Conservation (phyloP, 2,888 invertebrate species). For the Cryptosula pallasiana region DNA sequence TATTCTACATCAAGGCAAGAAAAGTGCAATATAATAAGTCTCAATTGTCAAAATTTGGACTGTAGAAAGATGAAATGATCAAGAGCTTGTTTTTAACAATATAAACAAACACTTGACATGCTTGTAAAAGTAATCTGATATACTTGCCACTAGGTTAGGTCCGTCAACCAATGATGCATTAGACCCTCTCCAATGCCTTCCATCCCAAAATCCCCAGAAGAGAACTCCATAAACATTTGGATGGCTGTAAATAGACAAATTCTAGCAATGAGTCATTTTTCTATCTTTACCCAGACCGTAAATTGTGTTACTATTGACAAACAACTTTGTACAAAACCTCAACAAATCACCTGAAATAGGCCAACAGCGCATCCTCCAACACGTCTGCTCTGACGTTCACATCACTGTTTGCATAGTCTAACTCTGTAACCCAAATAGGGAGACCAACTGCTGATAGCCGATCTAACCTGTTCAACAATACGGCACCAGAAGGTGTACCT, state of each 20-base stretch:
- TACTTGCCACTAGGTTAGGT: conserved; percentile 28
- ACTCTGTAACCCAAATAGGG: conserved; percentile 28
- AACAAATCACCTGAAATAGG: background rate
- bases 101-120: too few species aligned
- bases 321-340: too few species aligned
- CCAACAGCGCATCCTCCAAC: conserved; percentile 22
- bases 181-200: background rate
- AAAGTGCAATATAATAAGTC: too few species aligned
- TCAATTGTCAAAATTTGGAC: too few species aligned
- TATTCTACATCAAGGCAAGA: too few species aligned
- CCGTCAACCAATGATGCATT: conserved; percentile 31
- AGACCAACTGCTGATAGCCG: conserved; percentile 24
- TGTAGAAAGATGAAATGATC: too few species aligned
- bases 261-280: too few species aligned
- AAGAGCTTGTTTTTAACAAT: too few species aligned
- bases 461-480: conserved; percentile 26
- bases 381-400: conserved; percentile 25
- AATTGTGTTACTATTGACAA: too few species aligned
- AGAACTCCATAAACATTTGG: background rate
- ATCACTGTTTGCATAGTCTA: conserved; percentile 24
- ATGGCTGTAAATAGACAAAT: conserved; percentile 11
- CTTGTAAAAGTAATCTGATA: too few species aligned
- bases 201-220: conserved; percentile 18
- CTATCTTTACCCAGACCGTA: too few species aligned
- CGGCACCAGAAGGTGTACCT: background rate